Percentiles rank a stretch among this genome's conserved stretches.
Conservation (phyloP, 2,113 vertebrate genomes). For the Rutilus rutilus region DNA sequence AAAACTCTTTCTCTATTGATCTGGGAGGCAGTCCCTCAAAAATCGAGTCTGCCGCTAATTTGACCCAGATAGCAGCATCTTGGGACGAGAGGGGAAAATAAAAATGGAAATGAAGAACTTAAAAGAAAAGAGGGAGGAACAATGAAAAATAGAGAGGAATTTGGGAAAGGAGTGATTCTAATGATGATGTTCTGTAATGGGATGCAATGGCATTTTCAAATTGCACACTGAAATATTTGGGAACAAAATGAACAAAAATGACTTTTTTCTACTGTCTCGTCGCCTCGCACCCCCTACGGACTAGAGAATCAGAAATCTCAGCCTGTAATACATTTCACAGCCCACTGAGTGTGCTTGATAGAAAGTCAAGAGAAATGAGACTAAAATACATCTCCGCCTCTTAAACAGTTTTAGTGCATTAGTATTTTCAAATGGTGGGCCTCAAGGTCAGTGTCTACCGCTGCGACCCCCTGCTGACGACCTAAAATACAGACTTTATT, state of each 20-base stretch:
- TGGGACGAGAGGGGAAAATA: slow-evolving; percentile 82
- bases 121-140: slow-evolving; percentile 53
- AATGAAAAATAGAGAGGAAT: not conserved
- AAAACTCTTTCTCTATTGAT: slow-evolving; percentile 74
- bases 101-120: slow-evolving; percentile 83
- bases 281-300: not conserved
- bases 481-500: slow-evolving; percentile 39
- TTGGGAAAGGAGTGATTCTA: not conserved
- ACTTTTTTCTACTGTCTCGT: slow-evolving; percentile 57
- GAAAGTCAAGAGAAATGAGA: slow-evolving; percentile 30
- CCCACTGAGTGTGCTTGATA: slow-evolving; percentile 60
- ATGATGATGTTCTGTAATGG: slow-evolving; percentile 55
- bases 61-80: slow-evolving; percentile 86
- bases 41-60: slow-evolving; percentile 74
- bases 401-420: slow-evolving; percentile 59
- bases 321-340: slow-evolving; percentile 71
- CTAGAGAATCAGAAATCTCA: slow-evolving; percentile 66
- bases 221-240: slow-evolving; percentile 65
- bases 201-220: slow-evolving; percentile 77
- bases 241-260: slow-evolving; percentile 71
- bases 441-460: slow-evolving; percentile 64
- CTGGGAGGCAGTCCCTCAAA: slow-evolving; percentile 54
- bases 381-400: slow-evolving; percentile 38
- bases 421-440: slow-evolving; percentile 53
- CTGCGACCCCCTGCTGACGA: slow-evolving; percentile 31